Evolutionary conservation across 2,888 invertebrate species (phyloP), one percentile per base, ranked within the genome.

Genomic region (Drosophila greeni): DNA sequence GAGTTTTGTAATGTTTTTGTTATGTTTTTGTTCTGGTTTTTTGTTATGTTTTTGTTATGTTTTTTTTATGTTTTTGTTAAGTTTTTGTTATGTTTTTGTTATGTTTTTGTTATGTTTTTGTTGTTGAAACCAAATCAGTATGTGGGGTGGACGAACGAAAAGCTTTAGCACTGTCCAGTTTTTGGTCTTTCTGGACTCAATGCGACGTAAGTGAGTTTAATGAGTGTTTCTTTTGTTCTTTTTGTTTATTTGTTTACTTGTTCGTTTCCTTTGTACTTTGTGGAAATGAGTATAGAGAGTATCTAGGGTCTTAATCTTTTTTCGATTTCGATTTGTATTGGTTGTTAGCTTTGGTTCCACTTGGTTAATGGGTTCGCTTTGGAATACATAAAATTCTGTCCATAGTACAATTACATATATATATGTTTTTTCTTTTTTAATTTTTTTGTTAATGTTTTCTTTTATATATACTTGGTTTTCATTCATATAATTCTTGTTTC

Each of bases 81-180:
- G 48, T 45, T 59, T 40, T 36, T 57, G 42, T 62, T 47, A 56
- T 74, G 70, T 26, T n/a, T 16, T 24, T 75, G 62, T 47, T 36
- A n/a, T n/a, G 48, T 45, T 59, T 40, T 36, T 57, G 42, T 62
- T 47, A 56, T 74, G 70, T 26, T n/a, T 16, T 24, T 75, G 62
- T 47, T 36, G 49, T 71, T 83, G 82, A 83, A 83, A 83, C 82
- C 82, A 83, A 83, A 83, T 73, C 74, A 67, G 70, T 77, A 84
- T 75, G 82, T 40, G 36, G 62, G 65, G 71, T 75, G 68, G 69
- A 66, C 48, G 26, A 55, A 48, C 40, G 16, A 42, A 48, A 56
- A 24, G 18, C 11, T 8, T 31, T 58, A 55, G 43, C 31, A 66
- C 53, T 67, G 51, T 67, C 60, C 65, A 65, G 57, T 67, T 67